A percentile compares a stretch with the other conserved stretches of the same genome.
These are phyloP conservation scores for Elachura formosa DNA, from an alignment of 2,113 vertebrate species.

Conservation along the genomic window DNA sequence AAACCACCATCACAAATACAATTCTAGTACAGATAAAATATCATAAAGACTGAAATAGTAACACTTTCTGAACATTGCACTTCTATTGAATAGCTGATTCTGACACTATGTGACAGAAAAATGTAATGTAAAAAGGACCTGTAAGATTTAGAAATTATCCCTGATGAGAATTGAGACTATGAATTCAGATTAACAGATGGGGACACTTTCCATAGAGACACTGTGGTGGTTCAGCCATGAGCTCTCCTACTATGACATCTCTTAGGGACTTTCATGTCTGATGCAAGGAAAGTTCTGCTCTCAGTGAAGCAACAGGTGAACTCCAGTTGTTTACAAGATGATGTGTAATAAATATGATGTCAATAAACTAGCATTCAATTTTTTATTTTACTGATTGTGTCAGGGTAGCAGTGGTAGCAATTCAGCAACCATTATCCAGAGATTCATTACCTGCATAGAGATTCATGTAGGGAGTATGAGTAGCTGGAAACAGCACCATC, in stretches of 20 bases:
- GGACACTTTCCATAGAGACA: not conserved
- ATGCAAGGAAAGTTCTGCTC: not conserved
- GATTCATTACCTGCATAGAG: too few relatives aligned
- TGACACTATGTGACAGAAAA: not conserved
- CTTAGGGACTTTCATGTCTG: not conserved
- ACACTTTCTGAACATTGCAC: not conserved
- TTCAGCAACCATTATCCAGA: not conserved
- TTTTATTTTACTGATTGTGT: not conserved
- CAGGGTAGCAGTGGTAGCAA: not conserved
- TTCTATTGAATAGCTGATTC: not conserved
- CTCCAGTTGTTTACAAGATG: not conserved
- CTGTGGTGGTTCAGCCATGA: not conserved
- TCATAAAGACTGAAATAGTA: not conserved
- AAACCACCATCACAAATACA: not conserved
- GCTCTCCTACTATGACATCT: not conserved
- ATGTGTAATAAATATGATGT: not conserved
- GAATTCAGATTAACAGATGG: not conserved
- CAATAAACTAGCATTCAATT: not conserved
- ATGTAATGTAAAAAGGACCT: not conserved
- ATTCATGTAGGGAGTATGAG: not conserved
- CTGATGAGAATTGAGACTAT: not conserved
- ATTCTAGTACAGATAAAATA: not conserved
- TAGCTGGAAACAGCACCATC: not conserved
- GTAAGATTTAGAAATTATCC: not conserved
- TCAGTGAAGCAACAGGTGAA: not conserved